Conservation (phyloP, 1,140 invertebrate species). For the Drosophila sturtevanti region DNA sequence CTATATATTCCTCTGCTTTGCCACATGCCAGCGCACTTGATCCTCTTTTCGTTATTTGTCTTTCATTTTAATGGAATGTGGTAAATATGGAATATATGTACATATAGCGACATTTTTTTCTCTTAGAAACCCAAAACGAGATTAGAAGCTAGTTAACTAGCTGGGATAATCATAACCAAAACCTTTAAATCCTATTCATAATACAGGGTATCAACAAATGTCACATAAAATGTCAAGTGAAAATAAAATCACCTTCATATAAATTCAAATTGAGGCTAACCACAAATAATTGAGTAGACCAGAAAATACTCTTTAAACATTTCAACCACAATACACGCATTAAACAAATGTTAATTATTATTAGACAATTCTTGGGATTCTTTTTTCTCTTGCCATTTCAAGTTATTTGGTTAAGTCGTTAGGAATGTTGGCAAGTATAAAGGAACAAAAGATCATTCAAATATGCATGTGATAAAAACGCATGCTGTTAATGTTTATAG, state of each 20-base stretch:
- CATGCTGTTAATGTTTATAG: slow-evolving; percentile 63
- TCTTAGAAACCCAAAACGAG: too few species aligned
- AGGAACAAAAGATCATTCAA: slow-evolving; percentile 1
- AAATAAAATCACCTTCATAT: slow-evolving; percentile 29
- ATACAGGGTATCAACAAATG: neutral
- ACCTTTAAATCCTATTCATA: neutral
- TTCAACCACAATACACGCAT: neutral
- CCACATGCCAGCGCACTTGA: neutral
- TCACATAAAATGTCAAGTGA: slow-evolving; percentile 32
- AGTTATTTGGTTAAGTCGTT: neutral
- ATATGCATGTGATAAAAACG: slow-evolving; percentile 56
- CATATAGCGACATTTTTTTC: too few species aligned
- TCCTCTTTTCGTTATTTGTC: neutral
- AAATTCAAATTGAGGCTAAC: slow-evolving; percentile 39
- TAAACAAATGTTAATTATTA: neutral
- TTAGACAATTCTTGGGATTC: slow-evolving; percentile 2
- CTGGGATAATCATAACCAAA: too few species aligned
- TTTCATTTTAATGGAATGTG: too few species aligned
- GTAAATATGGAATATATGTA: too few species aligned
- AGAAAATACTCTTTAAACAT: neutral
- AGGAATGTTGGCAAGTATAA: neutral
- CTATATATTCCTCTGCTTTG: neutral
- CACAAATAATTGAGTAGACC: slow-evolving; percentile 6
- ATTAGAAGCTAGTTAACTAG: too few species aligned
- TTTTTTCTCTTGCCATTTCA: neutral